These are phyloP conservation scores for Antedon mediterranea DNA, from an alignment of 53 echinoderm and acorn worm species.

Conservation along the genomic window DNA sequence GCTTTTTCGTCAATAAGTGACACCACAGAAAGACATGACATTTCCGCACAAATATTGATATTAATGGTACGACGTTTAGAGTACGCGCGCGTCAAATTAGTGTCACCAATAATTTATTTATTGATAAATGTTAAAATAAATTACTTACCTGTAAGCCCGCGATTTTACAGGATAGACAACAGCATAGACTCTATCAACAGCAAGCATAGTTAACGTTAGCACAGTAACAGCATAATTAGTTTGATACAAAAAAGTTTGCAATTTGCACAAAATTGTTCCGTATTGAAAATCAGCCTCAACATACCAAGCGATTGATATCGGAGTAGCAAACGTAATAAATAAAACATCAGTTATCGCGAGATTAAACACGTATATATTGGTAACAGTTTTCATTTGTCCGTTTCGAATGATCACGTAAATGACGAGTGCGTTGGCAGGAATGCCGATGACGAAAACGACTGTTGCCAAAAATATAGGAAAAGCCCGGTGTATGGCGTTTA, in stretches of 20 bases:
- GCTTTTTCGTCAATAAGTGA: too few species aligned
- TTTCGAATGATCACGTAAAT: constrained; percentile 71
- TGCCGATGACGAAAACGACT: constrained; percentile 20
- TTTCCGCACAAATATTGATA: too few species aligned
- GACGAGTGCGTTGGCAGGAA: constrained; percentile 67
- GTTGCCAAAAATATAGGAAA: not conserved
- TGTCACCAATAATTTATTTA: too few species aligned
- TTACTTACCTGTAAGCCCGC: constrained; percentile 8
- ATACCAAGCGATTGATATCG: constrained; percentile 45
- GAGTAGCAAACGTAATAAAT: constrained; percentile 64
- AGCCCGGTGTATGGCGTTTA: not conserved
- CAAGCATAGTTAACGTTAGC: constrained; percentile 78
- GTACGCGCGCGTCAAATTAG: too few species aligned
- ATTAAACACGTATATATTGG: constrained; percentile 85
- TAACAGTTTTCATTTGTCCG: constrained; percentile 87
- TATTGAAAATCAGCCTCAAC: constrained; percentile 42
- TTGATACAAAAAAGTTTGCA: constrained; percentile 2
- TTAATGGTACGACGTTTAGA: too few species aligned
- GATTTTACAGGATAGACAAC: constrained; percentile 84
- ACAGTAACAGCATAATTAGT: not conserved
- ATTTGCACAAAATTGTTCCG: constrained; percentile 74
- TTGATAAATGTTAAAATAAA: too few species aligned
- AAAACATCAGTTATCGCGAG: constrained; percentile 78
- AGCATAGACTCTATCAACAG: constrained; percentile 82
- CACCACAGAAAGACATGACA: too few species aligned